phyloP scores from a whole-genome alignment of 2,113 vertebrate genomes.

The Baryphthengus martii region DNA sequence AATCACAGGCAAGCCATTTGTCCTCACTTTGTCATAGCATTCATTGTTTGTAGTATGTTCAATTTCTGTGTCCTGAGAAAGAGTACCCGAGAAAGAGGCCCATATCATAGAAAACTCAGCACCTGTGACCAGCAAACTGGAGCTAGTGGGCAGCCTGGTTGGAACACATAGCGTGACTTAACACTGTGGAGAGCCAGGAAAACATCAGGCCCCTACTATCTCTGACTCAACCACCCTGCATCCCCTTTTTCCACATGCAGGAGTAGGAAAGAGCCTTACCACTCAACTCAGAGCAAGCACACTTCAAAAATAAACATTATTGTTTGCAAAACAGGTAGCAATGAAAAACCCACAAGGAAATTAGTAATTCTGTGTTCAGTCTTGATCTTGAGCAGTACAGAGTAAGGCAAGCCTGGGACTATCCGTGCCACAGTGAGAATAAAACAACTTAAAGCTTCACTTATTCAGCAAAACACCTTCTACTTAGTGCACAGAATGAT shows the following conservation, averaged over 20 bases:
- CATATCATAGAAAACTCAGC: background rate
- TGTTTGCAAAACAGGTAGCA: background rate
- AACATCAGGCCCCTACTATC: background rate
- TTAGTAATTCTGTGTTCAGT: background rate
- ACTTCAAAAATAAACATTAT: background rate
- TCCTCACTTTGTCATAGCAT: background rate
- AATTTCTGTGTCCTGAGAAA: background rate
- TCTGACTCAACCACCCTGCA: background rate
- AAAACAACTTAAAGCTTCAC: slow-evolving; percentile 14
- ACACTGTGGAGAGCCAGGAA: background rate
- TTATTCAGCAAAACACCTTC: slow-evolving; percentile 49
- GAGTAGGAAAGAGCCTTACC: background rate
- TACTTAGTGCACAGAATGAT: slow-evolving; percentile 7
- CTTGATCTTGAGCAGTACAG: background rate
- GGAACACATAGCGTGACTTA: background rate
- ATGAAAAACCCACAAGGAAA: background rate
- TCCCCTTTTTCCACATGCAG: background rate
- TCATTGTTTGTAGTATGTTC: background rate
- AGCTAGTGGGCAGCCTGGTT: background rate
- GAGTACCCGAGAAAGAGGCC: background rate
- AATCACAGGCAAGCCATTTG: background rate
- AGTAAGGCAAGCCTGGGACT: background rate
- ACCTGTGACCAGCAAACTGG: background rate
- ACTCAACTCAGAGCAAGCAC: background rate
- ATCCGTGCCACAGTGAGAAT: background rate